Base-by-base conservation (phyloP, 2,888 invertebrate species). In the Cyrtodaria siliqua region DNA sequence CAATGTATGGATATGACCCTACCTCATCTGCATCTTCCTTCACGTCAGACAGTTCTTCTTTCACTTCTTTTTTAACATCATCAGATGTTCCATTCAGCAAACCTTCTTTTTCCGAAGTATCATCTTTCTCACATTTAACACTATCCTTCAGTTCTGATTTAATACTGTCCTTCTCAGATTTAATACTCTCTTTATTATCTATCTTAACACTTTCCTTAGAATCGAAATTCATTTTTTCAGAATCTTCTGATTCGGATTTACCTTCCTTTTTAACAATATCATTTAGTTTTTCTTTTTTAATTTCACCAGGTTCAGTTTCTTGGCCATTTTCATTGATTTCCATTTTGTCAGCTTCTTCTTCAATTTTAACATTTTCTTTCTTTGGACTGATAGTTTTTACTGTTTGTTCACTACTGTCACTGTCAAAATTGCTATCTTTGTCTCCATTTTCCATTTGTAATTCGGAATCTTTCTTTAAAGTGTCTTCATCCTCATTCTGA, bases 301-400 rank as follows among this genome's bases (percentile, higher is more conserved):
- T 42, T 74, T 79, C 67, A 42, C 89, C 86, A 20, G 12, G 20
- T 12, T 29, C 66, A 23, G 49, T 86, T 85, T 91, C 91, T 92
- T 91, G 92, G 61, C 93, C 90, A 59, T 86, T 92, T 76, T 92
- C 93, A 88, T 40, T 93, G 92, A 76, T 92, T 93, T 2, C 84
- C 70, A 85, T 93, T 93, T 38, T 84, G 89, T 93, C 93, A 75
- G 92, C 93, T 4, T 83, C 76, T 83, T 93, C 93, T 24, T 86
- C 90, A 73, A 94, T 94, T 20, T 44, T 57, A 29, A 16, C 20
- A 12, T 69, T 53, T 18, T 26, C 61, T 93, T 90, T 63, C 85
- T 94, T 44, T 18, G 44, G 44, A 20, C n/a, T 18, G 16, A 3
- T 12, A 12, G 40, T 20, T 20, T 44, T 94, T 33, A 8, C 33